Percentiles rank a stretch among this genome's conserved stretches.
Conservation (phyloP, 1,140 invertebrate genomes). For the Drosophila parvula region DNA sequence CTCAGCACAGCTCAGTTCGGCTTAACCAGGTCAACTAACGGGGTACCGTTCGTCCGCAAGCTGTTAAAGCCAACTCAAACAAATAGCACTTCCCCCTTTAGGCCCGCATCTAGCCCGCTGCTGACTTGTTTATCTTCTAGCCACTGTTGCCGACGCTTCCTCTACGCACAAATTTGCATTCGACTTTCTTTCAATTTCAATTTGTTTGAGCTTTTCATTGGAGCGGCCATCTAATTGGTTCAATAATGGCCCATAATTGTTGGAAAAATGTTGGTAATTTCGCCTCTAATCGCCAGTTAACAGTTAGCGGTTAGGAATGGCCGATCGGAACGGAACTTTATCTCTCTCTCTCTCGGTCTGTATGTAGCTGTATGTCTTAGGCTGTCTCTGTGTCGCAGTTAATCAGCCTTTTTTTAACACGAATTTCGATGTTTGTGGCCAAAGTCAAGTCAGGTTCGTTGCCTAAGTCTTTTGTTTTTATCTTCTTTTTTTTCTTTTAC, state of each 20-base stretch:
- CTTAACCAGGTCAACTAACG: slow-evolving; percentile 80
- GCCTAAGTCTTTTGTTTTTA: slow-evolving; percentile 73
- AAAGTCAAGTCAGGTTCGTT: slow-evolving; percentile 63
- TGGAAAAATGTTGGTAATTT: slow-evolving; percentile 67
- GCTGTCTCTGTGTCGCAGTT: not conserved
- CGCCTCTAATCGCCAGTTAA: slow-evolving; percentile 66
- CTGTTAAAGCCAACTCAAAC: slow-evolving; percentile 78
- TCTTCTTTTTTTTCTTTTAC: not conserved
- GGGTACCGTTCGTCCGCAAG: slow-evolving; percentile 69
- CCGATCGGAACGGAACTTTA: slow-evolving; percentile 29
- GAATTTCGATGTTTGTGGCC: not conserved
- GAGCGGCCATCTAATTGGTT: slow-evolving; percentile 41
- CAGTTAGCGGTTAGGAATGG: slow-evolving; percentile 43
- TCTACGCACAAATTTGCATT: slow-evolving; percentile 62
- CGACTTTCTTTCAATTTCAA: slow-evolving; percentile 64
- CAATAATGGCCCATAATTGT: slow-evolving; percentile 73
- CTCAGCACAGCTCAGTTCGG: slow-evolving; percentile 36
- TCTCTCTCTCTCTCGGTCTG: not conserved
- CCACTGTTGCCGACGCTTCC: not conserved
- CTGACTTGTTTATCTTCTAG: slow-evolving; percentile 29
- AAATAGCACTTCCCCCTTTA: slow-evolving; percentile 68
- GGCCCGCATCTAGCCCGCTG: slow-evolving; percentile 47
- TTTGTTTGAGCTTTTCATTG: slow-evolving; percentile 47
- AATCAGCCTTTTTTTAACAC: slow-evolving; percentile 1
- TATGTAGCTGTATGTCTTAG: not conserved